Evolutionary conservation across 2,113 vertebrate genomes (phyloP).

Genomic region (Poeciliopsis turrubarensis): DNA sequence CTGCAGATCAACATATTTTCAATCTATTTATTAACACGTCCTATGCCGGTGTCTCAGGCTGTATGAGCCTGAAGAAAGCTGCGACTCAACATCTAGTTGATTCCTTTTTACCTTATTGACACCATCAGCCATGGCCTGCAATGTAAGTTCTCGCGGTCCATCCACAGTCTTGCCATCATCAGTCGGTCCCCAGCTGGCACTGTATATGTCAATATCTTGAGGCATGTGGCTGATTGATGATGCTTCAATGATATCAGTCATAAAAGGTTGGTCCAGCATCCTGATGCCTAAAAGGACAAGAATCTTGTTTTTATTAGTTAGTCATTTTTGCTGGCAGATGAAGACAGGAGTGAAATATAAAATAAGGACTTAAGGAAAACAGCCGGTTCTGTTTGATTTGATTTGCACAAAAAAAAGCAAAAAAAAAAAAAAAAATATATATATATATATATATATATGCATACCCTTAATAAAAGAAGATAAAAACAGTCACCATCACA

Average conservation of each 20-base stretch:
- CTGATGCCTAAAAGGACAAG: slow-evolving; percentile 86
- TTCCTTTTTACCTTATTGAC: slow-evolving; percentile 90
- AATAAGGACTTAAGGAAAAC: not conserved
- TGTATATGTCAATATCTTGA: slow-evolving; percentile 97
- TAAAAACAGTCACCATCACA: not conserved
- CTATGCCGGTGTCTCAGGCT: too few relatives aligned
- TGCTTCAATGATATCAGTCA: slow-evolving; percentile 99
- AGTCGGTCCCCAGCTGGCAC: slow-evolving; percentile 98
- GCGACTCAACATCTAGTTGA: not conserved
- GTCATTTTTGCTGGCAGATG: not conserved
- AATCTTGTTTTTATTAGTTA: not conserved
- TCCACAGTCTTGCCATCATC: slow-evolving; percentile 98
- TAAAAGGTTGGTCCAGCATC: slow-evolving; percentile 98
- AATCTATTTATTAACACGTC: too few relatives aligned
- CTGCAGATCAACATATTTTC: not conserved
- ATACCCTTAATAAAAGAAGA: not conserved
- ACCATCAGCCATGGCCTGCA: slow-evolving; percentile 98
- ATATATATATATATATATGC: too few relatives aligned
- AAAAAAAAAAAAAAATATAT: not conserved
- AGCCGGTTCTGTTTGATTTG: not conserved
- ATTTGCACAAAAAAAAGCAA: not conserved
- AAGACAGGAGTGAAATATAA: not conserved
- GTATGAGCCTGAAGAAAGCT: not conserved
- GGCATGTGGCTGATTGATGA: slow-evolving; percentile 99
- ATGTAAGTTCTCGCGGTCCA: slow-evolving; percentile 95